Percentiles rank a stretch among this genome's conserved stretches.
Conservation (phyloP, 2,888 invertebrate species). For the Drosophila basisetae region DNA sequence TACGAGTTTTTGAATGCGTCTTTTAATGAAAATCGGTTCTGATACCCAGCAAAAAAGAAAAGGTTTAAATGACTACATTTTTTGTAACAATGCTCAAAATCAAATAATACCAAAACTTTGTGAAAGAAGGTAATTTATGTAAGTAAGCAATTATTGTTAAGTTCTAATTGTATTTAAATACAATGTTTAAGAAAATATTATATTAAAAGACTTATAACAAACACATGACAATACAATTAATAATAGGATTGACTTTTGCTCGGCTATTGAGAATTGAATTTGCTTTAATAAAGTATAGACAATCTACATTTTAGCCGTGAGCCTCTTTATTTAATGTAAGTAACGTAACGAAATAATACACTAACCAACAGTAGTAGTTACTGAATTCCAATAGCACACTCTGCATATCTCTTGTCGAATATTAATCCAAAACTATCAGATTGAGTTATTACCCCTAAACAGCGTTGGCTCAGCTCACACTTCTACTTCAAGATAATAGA, state of each 20-base stretch:
- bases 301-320: background rate
- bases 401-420: background rate
- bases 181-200: background rate
- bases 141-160: background rate
- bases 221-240: background rate
- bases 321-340: background rate
- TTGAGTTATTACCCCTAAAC: background rate
- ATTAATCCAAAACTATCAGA: background rate
- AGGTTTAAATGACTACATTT: background rate
- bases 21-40: slow-evolving; percentile 1
- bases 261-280: background rate
- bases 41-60: background rate
- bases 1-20: background rate
- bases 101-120: background rate
- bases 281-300: background rate
- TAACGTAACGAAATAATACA: background rate
- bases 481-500: background rate
- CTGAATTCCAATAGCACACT: background rate
- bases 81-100: too few species aligned
- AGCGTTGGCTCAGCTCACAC: background rate
- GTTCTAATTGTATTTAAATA: background rate
- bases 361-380: background rate
- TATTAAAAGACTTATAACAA: background rate
- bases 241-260: background rate
- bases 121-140: background rate